A percentile compares a stretch with the other conserved stretches of the same genome.
Evolutionary conservation across 2,797 vertebrate genomes (phyloP).

Genomic region (Semaprochilodus insignis): DNA sequence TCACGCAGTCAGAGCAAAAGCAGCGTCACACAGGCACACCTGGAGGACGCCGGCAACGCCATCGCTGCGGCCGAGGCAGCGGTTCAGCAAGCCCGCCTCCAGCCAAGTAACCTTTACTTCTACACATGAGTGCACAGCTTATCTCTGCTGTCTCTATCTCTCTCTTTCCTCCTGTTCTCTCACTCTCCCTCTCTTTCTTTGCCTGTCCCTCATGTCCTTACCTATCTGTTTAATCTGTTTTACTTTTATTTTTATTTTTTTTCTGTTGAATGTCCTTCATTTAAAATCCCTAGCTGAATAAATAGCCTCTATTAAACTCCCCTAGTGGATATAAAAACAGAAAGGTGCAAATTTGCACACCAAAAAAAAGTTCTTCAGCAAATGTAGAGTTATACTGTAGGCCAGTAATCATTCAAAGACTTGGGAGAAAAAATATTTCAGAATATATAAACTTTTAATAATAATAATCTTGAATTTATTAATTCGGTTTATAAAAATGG

Average conservation of each 20-base stretch:
- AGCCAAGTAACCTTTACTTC: conserved; percentile 96
- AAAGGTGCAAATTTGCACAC: background rate
- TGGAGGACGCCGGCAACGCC: conserved; percentile 96
- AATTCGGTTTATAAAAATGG: background rate
- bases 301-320: background rate
- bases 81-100: conserved; percentile 95
- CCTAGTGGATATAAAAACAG: background rate
- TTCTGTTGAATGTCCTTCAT: conserved; percentile 24
- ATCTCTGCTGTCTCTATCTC: conserved; percentile 75
- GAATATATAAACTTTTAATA: background rate
- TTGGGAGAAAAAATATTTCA: background rate
- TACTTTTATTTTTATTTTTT: conserved; percentile 7
- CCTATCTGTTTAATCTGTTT: conserved; percentile 33
- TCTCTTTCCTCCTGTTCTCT: conserved; percentile 67
- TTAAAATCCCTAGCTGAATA: background rate
- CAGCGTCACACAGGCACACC: conserved; percentile 97
- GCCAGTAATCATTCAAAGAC: background rate
- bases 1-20: conserved; percentile 99
- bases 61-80: conserved; percentile 98
- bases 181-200: conserved; percentile 67
- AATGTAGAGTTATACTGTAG: background rate
- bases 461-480: background rate
- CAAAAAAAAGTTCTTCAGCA: background rate
- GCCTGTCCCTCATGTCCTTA: conserved; percentile 37
- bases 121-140: conserved; percentile 77